phyloP scores from a whole-genome alignment of 1,140 invertebrate genomes.

The Chironomus striatipennis region DNA sequence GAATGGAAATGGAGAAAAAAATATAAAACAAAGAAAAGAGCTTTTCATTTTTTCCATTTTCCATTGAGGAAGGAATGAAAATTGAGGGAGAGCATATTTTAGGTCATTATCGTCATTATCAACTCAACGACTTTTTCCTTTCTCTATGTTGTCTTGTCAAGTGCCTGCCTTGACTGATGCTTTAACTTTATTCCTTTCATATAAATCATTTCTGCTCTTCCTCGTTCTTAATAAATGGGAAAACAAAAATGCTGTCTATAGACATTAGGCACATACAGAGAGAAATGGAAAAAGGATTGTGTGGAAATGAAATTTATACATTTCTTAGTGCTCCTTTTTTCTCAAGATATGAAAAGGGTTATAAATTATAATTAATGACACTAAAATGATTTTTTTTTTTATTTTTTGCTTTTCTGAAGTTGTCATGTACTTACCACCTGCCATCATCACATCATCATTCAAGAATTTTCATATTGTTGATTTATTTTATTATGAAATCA shows the following conservation, averaged over 20 bases:
- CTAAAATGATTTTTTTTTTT: neutral
- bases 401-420: no score
- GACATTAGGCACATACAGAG: no score
- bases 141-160: neutral
- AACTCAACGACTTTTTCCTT: slow-evolving; percentile 11
- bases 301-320: no score
- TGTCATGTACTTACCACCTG: neutral
- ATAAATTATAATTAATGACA: slow-evolving; percentile 10
- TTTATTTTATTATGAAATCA: no score
- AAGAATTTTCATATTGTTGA: neutral
- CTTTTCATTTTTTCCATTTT: slow-evolving; percentile 17
- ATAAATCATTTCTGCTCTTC: neutral
- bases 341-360: neutral
- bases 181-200: slow-evolving; percentile 20
- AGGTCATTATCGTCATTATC: slow-evolving; percentile 16
- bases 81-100: slow-evolving; percentile 6
- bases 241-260: no score
- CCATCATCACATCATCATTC: neutral
- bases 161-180: neutral
- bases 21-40: neutral
- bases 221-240: no score
- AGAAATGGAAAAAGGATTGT: neutral
- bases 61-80: neutral
- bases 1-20: neutral
- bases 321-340: neutral